Percentiles rank a stretch among this genome's conserved stretches.
Evolutionary conservation across 2,113 vertebrate species (phyloP).

Genomic region (Charina bottae): DNA sequence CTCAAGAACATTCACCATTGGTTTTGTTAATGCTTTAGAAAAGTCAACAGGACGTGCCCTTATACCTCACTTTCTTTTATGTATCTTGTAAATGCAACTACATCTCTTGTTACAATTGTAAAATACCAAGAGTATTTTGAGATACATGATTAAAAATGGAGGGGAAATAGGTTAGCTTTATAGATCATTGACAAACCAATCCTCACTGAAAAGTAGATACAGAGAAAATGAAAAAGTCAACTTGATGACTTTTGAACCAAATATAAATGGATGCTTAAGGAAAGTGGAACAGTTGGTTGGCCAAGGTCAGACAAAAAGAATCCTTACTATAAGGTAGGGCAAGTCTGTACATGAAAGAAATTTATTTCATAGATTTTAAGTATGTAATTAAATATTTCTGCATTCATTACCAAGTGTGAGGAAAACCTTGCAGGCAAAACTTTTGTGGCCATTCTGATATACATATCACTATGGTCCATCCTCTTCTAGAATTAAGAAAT

Average conservation of each 20-base stretch:
- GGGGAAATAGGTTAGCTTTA: constrained; percentile 11
- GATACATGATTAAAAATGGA: constrained; percentile 38
- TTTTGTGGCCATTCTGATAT: too few species aligned
- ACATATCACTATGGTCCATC: too few species aligned
- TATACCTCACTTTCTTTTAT: constrained; percentile 24
- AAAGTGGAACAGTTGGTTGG: neutral
- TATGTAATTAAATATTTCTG: too few species aligned
- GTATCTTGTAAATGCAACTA: constrained; percentile 41
- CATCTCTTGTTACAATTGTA: constrained; percentile 35
- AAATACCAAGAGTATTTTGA: constrained; percentile 26
- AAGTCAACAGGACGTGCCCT: constrained; percentile 47
- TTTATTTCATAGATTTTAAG: neutral
- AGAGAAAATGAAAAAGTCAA: constrained; percentile 32
- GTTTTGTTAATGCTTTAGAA: constrained; percentile 57
- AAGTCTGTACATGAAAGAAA: neutral
- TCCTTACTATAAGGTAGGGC: neutral
- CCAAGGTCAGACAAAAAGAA: neutral
- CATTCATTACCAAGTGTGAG: neutral
- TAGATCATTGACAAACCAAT: constrained; percentile 35
- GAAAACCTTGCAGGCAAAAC: too few species aligned
- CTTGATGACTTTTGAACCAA: constrained; percentile 41
- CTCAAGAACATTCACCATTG: constrained; percentile 29
- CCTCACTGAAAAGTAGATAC: neutral
- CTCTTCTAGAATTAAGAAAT: neutral
- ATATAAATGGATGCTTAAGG: neutral